Percentiles rank a stretch among this genome's conserved stretches.
These are phyloP conservation scores for Desmophyllum pertusum DNA, from an alignment of 92 coral and sea anemone genomes.

Conservation along the genomic window DNA sequence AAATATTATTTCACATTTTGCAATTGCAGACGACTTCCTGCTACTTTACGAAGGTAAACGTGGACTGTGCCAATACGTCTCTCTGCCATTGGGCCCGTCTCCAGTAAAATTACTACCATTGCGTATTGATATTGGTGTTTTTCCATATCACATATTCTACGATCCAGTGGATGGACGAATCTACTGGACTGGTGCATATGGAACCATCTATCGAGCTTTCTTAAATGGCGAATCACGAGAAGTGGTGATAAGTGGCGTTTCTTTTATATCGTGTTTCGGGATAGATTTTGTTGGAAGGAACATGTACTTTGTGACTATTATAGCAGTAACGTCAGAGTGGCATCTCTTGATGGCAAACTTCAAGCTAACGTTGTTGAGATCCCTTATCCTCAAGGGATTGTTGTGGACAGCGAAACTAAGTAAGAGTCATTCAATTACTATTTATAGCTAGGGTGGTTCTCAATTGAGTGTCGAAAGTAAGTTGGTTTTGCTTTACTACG, in stretches of 20 bases:
- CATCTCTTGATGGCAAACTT: neutral
- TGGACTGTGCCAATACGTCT: neutral
- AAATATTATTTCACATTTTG: neutral
- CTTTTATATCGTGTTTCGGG: neutral
- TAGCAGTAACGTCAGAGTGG: conserved; percentile 5
- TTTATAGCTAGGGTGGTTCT: too few species aligned
- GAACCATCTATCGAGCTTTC: conserved; percentile 26
- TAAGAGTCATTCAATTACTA: neutral
- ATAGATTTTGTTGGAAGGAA: conserved; percentile 29
- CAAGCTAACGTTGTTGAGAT: neutral
- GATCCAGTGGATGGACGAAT: conserved; percentile 54
- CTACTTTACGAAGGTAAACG: conserved; percentile 22
- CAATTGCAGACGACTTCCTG: conserved; percentile 18
- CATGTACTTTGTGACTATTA: conserved; percentile 15
- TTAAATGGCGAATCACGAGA: conserved; percentile 18
- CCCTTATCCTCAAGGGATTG: conserved; percentile 28
- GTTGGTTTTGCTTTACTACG: too few species aligned
- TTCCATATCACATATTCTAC: conserved; percentile 44
- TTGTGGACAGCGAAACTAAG: conserved; percentile 14
- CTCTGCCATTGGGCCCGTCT: neutral
- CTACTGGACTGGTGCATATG: conserved; percentile 52
- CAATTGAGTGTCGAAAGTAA: too few species aligned
- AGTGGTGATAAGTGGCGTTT: neutral
- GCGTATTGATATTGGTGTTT: neutral
- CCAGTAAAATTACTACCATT: neutral